A percentile compares a stretch with the other conserved stretches of the same genome.
Evolutionary conservation across 2,888 invertebrate genomes (phyloP).

Genomic region (Carabus problematicus): DNA sequence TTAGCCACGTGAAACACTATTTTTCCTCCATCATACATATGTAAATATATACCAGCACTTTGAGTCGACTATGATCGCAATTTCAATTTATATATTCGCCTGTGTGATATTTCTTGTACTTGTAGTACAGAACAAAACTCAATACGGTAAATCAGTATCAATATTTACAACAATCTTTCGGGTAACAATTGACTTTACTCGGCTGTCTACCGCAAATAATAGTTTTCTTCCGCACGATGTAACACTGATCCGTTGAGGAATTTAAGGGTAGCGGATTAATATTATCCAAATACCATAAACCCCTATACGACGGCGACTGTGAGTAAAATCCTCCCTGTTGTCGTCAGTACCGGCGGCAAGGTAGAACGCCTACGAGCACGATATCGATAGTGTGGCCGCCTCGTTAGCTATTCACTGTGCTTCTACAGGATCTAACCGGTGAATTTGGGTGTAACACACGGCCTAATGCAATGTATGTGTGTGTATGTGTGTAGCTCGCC

Average conservation of each 20-base stretch:
- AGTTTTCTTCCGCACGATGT: too few species aligned
- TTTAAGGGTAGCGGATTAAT: slow-evolving; percentile 16
- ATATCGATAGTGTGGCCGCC: neutral
- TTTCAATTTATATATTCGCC: too few species aligned
- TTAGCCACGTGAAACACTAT: too few species aligned
- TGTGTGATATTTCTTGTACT: too few species aligned
- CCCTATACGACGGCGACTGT: slow-evolving; percentile 7
- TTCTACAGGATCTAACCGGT: neutral
- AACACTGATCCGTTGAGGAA: neutral
- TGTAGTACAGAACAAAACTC: too few species aligned
- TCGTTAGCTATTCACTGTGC: slow-evolving; percentile 6
- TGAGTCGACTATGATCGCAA: too few species aligned
- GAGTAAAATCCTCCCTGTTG: neutral
- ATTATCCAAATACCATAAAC: slow-evolving; percentile 7
- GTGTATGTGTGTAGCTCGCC: neutral
- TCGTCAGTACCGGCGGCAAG: slow-evolving; percentile 2
- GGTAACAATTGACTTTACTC: too few species aligned
- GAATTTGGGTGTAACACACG: slow-evolving; percentile 1
- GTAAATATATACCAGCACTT: too few species aligned
- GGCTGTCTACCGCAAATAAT: too few species aligned
- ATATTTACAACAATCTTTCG: too few species aligned
- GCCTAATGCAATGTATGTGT: neutral
- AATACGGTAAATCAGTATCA: too few species aligned
- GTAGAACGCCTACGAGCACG: neutral
- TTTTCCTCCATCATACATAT: too few species aligned